Conservation (phyloP, 2,888 invertebrate species). For the Drosophila cognata region DNA sequence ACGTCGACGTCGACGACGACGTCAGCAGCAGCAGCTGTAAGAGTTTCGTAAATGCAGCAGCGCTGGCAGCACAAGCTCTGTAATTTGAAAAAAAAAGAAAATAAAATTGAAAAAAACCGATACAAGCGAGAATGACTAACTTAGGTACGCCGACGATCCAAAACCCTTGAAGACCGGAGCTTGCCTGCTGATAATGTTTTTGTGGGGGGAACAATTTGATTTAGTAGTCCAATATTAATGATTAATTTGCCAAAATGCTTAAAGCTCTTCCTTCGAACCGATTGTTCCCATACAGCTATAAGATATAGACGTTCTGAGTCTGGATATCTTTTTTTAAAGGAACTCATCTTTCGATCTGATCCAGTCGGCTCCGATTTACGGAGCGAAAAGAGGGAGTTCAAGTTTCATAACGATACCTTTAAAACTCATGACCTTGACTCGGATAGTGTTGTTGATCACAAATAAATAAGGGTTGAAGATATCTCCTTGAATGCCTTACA, state of each 20-base stretch:
- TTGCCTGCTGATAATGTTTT: neutral
- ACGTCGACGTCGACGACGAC: neutral
- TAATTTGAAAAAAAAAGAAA: conserved; percentile 31
- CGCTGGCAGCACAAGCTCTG: conserved; percentile 21
- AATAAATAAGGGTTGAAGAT: neutral
- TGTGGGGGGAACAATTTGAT: neutral
- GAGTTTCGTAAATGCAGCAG: conserved; percentile 41
- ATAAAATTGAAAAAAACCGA: neutral
- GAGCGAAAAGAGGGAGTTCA: too few relatives aligned
- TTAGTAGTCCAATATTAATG: neutral
- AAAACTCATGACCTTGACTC: neutral
- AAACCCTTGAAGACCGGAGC: neutral
- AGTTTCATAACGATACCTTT: neutral
- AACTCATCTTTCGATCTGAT: neutral
- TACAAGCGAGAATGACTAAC: neutral
- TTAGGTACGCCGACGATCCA: neutral
- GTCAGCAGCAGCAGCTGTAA: conserved; percentile 23
- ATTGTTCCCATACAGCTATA: neutral
- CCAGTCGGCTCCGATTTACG: neutral
- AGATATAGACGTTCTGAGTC: neutral
- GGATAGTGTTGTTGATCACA: neutral
- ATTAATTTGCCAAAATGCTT: neutral
- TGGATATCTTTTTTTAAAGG: neutral
- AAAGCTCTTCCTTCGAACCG: neutral
- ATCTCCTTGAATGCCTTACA: neutral